Conservation (phyloP, 2,113 vertebrate species). For the Phasianus colchicus region DNA sequence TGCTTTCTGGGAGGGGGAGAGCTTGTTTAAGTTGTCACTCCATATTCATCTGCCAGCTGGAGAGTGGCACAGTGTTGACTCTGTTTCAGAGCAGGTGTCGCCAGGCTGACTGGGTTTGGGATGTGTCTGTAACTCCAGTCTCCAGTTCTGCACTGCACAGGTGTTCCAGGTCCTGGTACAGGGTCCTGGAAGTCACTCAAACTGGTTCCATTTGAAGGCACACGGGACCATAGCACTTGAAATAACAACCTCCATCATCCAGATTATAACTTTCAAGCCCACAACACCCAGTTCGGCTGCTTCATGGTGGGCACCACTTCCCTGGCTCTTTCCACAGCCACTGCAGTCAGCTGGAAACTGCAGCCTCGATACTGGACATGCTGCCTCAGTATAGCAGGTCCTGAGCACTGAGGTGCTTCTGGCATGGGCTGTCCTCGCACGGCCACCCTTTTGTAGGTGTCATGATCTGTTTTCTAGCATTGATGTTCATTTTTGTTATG, state of each 20-base stretch:
- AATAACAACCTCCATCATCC: neutral
- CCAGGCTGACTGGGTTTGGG: neutral
- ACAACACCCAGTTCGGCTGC: neutral
- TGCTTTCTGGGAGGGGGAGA: neutral
- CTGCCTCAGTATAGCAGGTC: neutral
- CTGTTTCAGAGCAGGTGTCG: neutral
- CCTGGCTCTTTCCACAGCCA: fast-evolving
- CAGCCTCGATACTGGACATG: neutral
- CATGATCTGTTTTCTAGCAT: neutral
- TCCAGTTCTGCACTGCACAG: neutral
- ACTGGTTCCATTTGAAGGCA: neutral
- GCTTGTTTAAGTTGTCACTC: neutral
- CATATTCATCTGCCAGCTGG: neutral
- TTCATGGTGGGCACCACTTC: neutral
- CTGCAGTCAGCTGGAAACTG: neutral
- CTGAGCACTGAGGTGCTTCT: neutral
- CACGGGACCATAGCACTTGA: neutral
- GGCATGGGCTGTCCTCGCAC: neutral
- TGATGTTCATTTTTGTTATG: neutral
- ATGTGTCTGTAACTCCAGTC: neutral
- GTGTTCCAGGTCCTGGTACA: neutral
- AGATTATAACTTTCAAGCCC: neutral
- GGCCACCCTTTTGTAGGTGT: neutral
- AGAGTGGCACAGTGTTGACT: neutral
- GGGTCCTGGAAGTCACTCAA: neutral